Percentiles rank a stretch among this genome's conserved stretches.
Conservation (phyloP, 2,888 invertebrate species). For the Formica aserva region DNA sequence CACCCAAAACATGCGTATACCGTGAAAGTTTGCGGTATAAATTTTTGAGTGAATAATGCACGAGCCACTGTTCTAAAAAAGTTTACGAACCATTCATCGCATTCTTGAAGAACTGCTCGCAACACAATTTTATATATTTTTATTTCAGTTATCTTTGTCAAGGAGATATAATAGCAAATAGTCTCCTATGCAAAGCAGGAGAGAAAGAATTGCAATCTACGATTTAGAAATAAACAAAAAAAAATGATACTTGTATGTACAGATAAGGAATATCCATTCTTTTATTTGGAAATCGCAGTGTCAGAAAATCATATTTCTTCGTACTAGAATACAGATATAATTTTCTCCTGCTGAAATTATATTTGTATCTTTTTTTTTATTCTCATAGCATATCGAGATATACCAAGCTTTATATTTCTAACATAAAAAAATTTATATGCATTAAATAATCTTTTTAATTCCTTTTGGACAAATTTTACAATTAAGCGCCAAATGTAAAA, state of each 20-base stretch:
- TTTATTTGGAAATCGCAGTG: neutral
- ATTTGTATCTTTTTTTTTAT: neutral
- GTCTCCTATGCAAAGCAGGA: constrained; percentile 7
- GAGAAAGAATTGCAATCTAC: neutral
- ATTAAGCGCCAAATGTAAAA: neutral
- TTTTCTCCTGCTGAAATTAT: neutral
- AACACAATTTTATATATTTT: neutral
- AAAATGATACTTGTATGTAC: neutral
- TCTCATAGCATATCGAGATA: neutral
- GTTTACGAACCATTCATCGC: neutral
- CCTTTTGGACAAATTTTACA: neutral
- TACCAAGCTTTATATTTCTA: neutral
- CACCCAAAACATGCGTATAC: no score
- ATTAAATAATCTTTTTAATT: neutral
- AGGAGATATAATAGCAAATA: constrained; percentile 19
- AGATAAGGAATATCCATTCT: neutral
- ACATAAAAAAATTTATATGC: neutral
- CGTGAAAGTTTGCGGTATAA: neutral
- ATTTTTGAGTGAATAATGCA: neutral
- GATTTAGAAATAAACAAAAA: neutral
- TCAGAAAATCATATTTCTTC: neutral
- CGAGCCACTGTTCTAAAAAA: neutral
- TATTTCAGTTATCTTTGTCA: neutral
- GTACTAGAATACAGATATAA: neutral
- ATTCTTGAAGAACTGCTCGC: neutral